Percentiles rank a stretch among this genome's conserved stretches.
These are phyloP conservation scores for Eurytoma adleriae DNA, from an alignment of 2,888 invertebrate genomes.

Conservation along the genomic window DNA sequence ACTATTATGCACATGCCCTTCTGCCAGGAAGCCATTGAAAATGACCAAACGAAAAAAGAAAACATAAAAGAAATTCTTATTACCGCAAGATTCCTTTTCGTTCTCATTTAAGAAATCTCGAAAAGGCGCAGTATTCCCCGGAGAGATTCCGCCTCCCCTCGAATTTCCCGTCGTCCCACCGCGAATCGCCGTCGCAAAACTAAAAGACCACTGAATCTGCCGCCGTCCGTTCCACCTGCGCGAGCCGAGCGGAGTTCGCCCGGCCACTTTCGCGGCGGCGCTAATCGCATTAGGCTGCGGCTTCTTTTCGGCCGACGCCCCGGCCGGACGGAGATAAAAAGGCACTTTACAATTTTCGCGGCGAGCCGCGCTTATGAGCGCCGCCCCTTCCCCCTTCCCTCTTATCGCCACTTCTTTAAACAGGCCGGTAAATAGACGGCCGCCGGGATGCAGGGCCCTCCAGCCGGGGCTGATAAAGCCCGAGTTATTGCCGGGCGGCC, in stretches of 20 bases:
- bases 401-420: constrained; percentile 40
- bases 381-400: not conserved
- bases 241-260: not conserved
- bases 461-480: constrained; percentile 9
- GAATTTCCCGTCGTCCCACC: too few relatives aligned
- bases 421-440: constrained; percentile 35
- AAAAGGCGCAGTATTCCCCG: too few relatives aligned
- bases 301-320: constrained; percentile 8
- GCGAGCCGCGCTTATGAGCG: not conserved
- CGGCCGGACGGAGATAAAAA: constrained; percentile 37
- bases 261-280: not conserved
- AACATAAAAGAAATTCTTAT: too few relatives aligned
- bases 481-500: constrained; percentile 16
- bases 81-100: too few relatives aligned
- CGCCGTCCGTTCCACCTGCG: too few relatives aligned
- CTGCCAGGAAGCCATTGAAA: too few relatives aligned
- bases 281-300: constrained; percentile 60
- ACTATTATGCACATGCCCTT: too few relatives aligned
- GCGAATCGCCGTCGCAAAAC: too few relatives aligned
- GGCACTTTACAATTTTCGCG: constrained; percentile 47
- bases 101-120: too few relatives aligned
- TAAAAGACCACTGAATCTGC: too few relatives aligned
- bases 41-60: too few relatives aligned
- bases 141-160: not conserved
- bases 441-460: not conserved